Base-by-base conservation (phyloP, 2,888 invertebrate genomes). In the Polyommatus iphigenia region DNA sequence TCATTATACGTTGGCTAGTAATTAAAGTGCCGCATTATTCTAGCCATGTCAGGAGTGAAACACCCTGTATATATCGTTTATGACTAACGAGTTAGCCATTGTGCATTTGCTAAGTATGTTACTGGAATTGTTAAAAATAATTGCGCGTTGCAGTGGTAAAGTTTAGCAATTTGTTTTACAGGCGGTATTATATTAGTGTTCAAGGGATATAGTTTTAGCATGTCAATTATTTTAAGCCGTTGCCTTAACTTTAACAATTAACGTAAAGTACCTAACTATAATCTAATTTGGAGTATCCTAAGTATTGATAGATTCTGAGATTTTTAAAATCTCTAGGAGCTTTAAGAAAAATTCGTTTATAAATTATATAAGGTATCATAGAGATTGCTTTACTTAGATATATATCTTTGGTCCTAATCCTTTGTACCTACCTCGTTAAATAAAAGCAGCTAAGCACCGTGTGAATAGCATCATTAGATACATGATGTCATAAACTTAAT, bases 1-100 rank as follows among this genome's bases (percentile, higher is more conserved):
- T 92, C 92, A 93, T 93, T 91, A 89, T 85, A 83, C 81, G 81
- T 82, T 80, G 80, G 85, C 82, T 84, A 81, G 84, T 85, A 86
- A 89, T 88, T 88, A 88, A 88, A 84, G 82, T 83, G 85, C 85
- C 83, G 81, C 85, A 85, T 85, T 87, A 87, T 86, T 84, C 83
- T 79, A 81, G 80, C 82, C 82, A 85, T 84, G 82, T 78, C 79
- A 81, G 80, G 72, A 77, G 79, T 72, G 76, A 77, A 79, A 76
- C 71, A 78, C 59, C 71, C 71, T 76, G 71, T 78, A 78, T 76
- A 36, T 78, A 76, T 76, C 71, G 72, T 20, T 32, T 78, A 78
- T 71, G 36, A 75, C 75, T 54, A 75, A 75, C 24, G 75, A 75
- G 50, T 75, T 29, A 75, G 75, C 50, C 54, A 18, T 50, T 75